Evolutionary conservation across 2,888 invertebrate species (phyloP), one percentile per base, ranked within the genome.

Genomic region (Drosophila birchii): DNA sequence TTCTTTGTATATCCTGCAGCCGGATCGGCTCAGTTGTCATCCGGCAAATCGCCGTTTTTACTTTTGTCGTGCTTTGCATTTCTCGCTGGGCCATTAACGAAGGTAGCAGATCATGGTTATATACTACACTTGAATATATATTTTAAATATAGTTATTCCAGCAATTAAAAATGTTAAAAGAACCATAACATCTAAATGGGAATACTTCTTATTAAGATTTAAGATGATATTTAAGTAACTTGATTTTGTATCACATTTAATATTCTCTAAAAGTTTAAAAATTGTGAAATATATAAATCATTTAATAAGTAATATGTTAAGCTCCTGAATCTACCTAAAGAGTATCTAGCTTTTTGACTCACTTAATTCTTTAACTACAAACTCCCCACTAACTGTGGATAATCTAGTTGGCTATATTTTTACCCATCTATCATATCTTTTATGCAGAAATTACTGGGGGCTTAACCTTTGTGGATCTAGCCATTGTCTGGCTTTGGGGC

Each of bases 21-120:
- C 47, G 39, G 38, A 63, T 60, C 70, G 71, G 72, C 82, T 81
- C 73, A 85, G 67, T 73, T 58, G 67, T 64, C 86, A 85, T 87
- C 81, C 79, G 75, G 41, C 34, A 57, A 72, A 73, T 64, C 38
- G 39, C 16, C 54, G 66, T 67, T 58, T n/a, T 45, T 41, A 67
- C 36, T 39, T 62, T 36, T 53, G 34, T 38, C 56, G 49, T 59
- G 45, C 67, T 68, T 69, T 82, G 85, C 85, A 81, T 69, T 69
- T 64, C 59, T 43, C 60, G 64, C 55, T 18, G 9, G 34, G 34
- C 9, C 1, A 11, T 32, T n/a, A 12, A 9, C 26, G 5, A 32
- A n/a, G 8, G n/a, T 6, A 5, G 32, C 12, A 34, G 34, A 12
- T 34, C 34, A 34, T 11, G 34, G 3, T 32, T 32, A 11, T 32